Evolutionary conservation across 2,888 invertebrate genomes (phyloP), one percentile per base, ranked within the genome.

Genomic region (Palloptera scutellata): DNA sequence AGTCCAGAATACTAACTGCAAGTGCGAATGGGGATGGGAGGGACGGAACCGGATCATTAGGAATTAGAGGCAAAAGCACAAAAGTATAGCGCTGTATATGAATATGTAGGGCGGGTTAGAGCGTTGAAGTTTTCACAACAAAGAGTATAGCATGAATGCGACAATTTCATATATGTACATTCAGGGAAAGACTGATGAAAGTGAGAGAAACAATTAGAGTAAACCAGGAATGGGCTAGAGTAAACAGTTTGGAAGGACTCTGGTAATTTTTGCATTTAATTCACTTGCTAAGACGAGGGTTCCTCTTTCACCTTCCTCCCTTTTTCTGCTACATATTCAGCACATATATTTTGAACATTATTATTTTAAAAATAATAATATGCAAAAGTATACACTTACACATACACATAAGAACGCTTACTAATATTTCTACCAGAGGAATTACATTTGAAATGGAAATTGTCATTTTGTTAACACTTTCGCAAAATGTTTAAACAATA

Each of bases 1-100:
- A 84, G 83, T 81, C 81, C 83, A 71, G 85, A 85, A 74, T 86
- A 83, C 74, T 85, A 77, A 75, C 65, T 5, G 30, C 30, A 30
- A 15, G 45, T 12, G 5, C 43, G 15, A 17, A 13, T 19, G 30
- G 11, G 13, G 1, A 43, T 12, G 20, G 42, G 20, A 13, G 19
- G 12, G 30, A 42, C 20, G 19, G 15, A n/a, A 57, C 2, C 55
- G 42, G 30, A 60, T 40, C 17, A n/a, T 41, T 17, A 12, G 43
- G 53, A 60, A 20, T n/a, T 40, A 64, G 41, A 43, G 40, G 41
- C 12, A 41, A 17, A 45, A 48, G 43, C 19, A 58, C n/a, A 20
- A 53, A 9, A 1, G 20, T 57, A n/a, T 59, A 43, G 40, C 53
- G 53, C 41, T 30, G 6, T 30, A 30, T 30, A 30, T 4, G 30